Evolutionary conservation across 2,797 vertebrate species (phyloP).

Genomic region (Pseudochromis fuscus): DNA sequence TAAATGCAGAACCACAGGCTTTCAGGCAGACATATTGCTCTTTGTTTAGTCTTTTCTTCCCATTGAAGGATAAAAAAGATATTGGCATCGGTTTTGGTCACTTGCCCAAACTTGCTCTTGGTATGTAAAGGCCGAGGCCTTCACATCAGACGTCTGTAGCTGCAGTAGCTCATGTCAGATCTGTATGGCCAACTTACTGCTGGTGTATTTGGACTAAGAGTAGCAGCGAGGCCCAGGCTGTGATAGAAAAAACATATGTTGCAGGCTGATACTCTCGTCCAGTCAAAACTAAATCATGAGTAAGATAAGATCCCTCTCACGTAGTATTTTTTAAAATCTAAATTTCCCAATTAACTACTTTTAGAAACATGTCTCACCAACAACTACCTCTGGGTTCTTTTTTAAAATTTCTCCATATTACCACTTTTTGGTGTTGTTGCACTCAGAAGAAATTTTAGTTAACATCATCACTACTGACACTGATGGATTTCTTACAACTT

Average conservation of each 20-base stretch:
- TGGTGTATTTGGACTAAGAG: neutral
- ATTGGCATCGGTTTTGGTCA: slow-evolving; percentile 7
- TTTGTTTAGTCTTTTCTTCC: neutral
- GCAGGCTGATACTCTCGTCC: neutral
- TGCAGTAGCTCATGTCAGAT: slow-evolving; percentile 22
- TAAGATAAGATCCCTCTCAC: slow-evolving; percentile 6
- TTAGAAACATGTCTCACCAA: slow-evolving; percentile 12
- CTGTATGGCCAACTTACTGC: slow-evolving; percentile 17
- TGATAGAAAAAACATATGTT: neutral
- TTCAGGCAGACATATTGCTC: neutral
- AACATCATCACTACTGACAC: too few species aligned
- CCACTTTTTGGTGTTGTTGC: too few species aligned
- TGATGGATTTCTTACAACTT: neutral
- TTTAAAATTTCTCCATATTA: too few species aligned
- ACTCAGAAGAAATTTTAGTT: too few species aligned
- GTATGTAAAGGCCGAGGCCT: slow-evolving; percentile 50
- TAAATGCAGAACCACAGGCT: neutral
- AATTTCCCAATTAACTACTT: slow-evolving; percentile 20
- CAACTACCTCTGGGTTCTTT: neutral
- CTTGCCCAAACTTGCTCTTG: slow-evolving; percentile 59
- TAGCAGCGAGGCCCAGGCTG: neutral
- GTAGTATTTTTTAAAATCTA: too few species aligned
- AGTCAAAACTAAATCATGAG: slow-evolving; percentile 16
- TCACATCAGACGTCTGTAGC: slow-evolving; percentile 29
- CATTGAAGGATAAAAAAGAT: neutral